Base-by-base conservation (phyloP, 2,888 invertebrate genomes). In the Ditylenchus weischeri region DNA sequence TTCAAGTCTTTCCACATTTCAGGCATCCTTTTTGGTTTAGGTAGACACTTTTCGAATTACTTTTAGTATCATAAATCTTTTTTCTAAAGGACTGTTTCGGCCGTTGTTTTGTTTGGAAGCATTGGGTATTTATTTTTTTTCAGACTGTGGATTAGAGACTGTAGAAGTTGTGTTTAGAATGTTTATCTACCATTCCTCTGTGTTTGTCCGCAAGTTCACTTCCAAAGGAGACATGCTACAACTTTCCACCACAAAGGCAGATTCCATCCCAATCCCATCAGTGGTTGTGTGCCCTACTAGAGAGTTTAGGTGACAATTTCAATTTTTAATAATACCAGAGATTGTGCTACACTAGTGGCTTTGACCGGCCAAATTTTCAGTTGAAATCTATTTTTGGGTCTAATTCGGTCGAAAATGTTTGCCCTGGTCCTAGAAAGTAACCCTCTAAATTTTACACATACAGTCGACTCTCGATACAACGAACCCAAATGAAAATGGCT, bases 1-100 rank as follows among this genome's bases (percentile, higher is more conserved):
- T 2, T 43, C 2, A 43, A 43, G 11, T 13, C 8, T 6, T 10
- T 43, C 8, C 43, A 3, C 43, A 13, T 43, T 43, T 3, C 11
- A 43, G 43, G n/a, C 59, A 71, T 61, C 72, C 71, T 8, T 35
- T 51, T 10, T 71, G 71, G 71, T 71, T 71, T 58, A 70, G 72
- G 71, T 69, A 43, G 47, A 23, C 8, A 18, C 6, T 50, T 19
- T 50, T 19, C 50, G 5, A 50, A 50, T 4, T 19, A 50, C n/a
- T n/a, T n/a, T n/a, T 19, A 50, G 6, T 50, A 6, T 4, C 5
- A 18, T 21, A 21, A 50, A 50, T 50, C 10, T 54, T 54, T 7
- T 7, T 7, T 54, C 11, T 54, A 8, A 43, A 43, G 43, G 8
- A 43, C 43, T 43, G 21, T 68, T 35, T 68, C 68, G n/a, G 66